Conservation (phyloP, 2,888 invertebrate genomes). For the Malthinus flaveolus region DNA sequence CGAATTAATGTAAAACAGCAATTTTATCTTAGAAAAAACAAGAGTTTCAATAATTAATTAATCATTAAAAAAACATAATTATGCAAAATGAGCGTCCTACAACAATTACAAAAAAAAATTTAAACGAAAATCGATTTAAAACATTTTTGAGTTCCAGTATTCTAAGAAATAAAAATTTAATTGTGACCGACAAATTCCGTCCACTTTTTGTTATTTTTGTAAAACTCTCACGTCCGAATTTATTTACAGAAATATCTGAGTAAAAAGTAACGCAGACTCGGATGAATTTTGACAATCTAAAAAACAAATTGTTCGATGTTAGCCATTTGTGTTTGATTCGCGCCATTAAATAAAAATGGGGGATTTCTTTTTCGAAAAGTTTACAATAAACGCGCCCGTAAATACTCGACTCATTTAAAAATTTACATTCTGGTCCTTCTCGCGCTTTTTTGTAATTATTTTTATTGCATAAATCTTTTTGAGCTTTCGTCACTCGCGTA, state of each 20-base stretch:
- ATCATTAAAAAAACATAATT: background rate
- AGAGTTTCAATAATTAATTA: background rate
- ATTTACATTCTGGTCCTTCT: too few relatives aligned
- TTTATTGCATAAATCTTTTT: too few relatives aligned
- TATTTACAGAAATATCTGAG: constrained; percentile 36
- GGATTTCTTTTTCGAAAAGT: too few relatives aligned
- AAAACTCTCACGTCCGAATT: constrained; percentile 37
- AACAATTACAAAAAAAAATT: constrained; percentile 8
- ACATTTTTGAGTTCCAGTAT: constrained; percentile 36
- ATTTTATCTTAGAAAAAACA: constrained; percentile 14
- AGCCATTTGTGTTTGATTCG: too few relatives aligned
- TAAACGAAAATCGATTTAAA: constrained; percentile 29
- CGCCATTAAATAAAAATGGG: too few relatives aligned
- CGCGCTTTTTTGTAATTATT: too few relatives aligned
- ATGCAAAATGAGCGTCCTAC: constrained; percentile 4
- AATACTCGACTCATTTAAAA: too few relatives aligned
- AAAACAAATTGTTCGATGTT: constrained; percentile 19
- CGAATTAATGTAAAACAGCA: constrained; percentile 15
- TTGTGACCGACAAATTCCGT: constrained; percentile 37
- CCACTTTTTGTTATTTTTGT: constrained; percentile 37
- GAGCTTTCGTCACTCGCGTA: too few relatives aligned
- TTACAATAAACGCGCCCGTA: too few relatives aligned
- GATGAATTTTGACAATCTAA: constrained; percentile 32
- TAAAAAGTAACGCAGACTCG: constrained; percentile 32
- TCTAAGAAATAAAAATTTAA: constrained; percentile 42